Evolutionary conservation across 2,888 invertebrate genomes (phyloP).

Genomic region (Caenorhabditis imperialis): DNA sequence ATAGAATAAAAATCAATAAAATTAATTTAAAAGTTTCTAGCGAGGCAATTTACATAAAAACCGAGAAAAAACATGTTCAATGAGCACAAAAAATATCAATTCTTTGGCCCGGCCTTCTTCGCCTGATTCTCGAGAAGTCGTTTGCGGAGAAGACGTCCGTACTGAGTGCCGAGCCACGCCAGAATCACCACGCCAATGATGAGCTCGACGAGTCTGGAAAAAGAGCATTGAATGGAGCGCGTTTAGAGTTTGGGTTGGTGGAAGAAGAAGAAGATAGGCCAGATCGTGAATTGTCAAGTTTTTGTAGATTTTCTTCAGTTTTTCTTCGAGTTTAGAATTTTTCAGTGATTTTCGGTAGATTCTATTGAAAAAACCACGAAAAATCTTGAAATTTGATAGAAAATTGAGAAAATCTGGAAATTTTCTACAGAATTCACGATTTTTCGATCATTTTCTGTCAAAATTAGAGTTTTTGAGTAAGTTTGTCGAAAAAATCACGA

Average conservation of each 20-base stretch:
- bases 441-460: too few relatives aligned
- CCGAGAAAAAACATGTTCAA: not conserved
- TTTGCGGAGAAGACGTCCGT: slow-evolving; percentile 65
- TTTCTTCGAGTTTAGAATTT: not conserved
- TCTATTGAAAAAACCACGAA: not conserved
- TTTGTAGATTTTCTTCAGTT: too few relatives aligned
- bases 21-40: not conserved
- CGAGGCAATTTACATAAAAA: not conserved
- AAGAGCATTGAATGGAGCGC: too few relatives aligned
- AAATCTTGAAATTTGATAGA: too few relatives aligned
- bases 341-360: not conserved
- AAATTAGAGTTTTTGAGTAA: too few relatives aligned
- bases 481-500: too few relatives aligned
- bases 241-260: too few relatives aligned
- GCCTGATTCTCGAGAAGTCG: slow-evolving; percentile 60
- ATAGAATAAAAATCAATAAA: not conserved
- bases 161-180: slow-evolving; percentile 65
- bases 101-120: slow-evolving; percentile 19
- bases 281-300: not conserved
- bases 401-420: slow-evolving; percentile 2
- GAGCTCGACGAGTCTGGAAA: slow-evolving; percentile 65
- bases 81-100: not conserved
- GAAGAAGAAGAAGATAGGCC: too few relatives aligned
- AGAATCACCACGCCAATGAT: slow-evolving; percentile 64
- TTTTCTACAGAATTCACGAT: not conserved